Evolutionary conservation across 2,888 invertebrate genomes (phyloP).

Genomic region (Yponomeuta cagnagella): DNA sequence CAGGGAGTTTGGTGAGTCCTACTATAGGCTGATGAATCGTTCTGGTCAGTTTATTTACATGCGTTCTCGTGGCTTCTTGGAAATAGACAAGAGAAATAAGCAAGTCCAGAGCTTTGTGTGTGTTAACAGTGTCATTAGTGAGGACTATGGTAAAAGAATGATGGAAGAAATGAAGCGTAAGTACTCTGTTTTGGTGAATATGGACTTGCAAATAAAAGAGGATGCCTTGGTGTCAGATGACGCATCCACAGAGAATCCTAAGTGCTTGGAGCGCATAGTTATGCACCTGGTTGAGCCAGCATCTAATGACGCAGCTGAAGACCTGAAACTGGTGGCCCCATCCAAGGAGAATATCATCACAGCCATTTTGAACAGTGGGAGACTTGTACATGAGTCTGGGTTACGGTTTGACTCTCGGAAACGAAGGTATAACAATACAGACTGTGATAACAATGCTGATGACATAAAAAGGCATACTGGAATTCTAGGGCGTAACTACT

Average conservation of each 20-base stretch:
- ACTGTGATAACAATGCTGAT: constrained; percentile 43
- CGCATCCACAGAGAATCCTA: constrained; percentile 80
- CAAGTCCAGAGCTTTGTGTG: constrained; percentile 91
- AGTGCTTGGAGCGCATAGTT: constrained; percentile 82
- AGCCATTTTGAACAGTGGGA: constrained; percentile 67
- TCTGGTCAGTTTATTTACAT: constrained; percentile 91
- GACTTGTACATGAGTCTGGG: constrained; percentile 61
- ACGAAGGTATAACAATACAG: constrained; percentile 43
- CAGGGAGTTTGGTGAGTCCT: constrained; percentile 89
- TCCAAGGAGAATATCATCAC: constrained; percentile 66
- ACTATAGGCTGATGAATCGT: constrained; percentile 87
- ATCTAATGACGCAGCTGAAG: constrained; percentile 47
- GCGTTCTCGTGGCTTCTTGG: constrained; percentile 88
- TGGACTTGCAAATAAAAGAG: constrained; percentile 54
- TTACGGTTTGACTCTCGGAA: constrained; percentile 61
- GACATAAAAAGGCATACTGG: constrained; percentile 50
- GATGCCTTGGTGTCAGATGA: constrained; percentile 41
- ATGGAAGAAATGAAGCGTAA: constrained; percentile 87
- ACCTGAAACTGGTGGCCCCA: constrained; percentile 58
- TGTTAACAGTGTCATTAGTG: constrained; percentile 85
- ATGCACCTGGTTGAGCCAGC: constrained; percentile 76
- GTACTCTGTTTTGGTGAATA: constrained; percentile 82
- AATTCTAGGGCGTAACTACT: constrained; percentile 14
- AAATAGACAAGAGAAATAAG: constrained; percentile 85
- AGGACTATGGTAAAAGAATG: constrained; percentile 83